Percentiles rank a stretch among this genome's conserved stretches.
phyloP scores from a whole-genome alignment of 1,140 invertebrate species.

The Brachionus plicatilis region DNA sequence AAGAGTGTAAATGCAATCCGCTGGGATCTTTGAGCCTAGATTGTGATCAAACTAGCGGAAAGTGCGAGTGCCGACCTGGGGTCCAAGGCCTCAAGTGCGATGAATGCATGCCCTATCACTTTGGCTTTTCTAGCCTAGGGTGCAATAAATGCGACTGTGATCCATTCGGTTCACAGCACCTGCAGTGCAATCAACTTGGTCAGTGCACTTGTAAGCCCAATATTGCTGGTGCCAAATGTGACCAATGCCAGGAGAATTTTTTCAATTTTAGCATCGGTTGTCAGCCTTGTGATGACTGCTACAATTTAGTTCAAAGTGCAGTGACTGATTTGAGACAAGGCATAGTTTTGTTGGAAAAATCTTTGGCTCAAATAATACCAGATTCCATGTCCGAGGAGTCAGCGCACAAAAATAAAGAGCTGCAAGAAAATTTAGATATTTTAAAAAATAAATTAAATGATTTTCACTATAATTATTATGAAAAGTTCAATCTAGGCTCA shows the following conservation, averaged over 20 bases:
- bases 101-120: conserved; percentile 72
- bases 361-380: background rate
- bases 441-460: background rate
- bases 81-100: conserved; percentile 73
- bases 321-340: conserved; percentile 12
- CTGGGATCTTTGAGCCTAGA: conserved; percentile 65
- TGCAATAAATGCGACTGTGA: conserved; percentile 82
- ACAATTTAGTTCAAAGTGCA: conserved; percentile 26
- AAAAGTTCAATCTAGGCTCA: background rate
- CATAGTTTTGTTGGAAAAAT: background rate
- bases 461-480: background rate
- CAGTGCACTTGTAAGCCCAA: conserved; percentile 83
- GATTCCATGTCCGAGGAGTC: background rate
- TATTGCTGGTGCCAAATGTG: conserved; percentile 73
- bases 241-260: conserved; percentile 67
- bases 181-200: conserved; percentile 70
- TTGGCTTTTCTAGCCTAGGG: conserved; percentile 72
- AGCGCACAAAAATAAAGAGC: background rate
- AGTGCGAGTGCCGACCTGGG: conserved; percentile 77
- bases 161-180: conserved; percentile 70
- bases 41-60: conserved; percentile 71
- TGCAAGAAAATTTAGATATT: conserved; percentile 5
- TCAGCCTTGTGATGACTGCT: conserved; percentile 40
- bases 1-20: conserved; percentile 73
- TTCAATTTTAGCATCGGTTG: conserved; percentile 55